These are phyloP conservation scores for Triops cancriformis DNA, from an alignment of 1,140 invertebrate species.

Conservation along the genomic window DNA sequence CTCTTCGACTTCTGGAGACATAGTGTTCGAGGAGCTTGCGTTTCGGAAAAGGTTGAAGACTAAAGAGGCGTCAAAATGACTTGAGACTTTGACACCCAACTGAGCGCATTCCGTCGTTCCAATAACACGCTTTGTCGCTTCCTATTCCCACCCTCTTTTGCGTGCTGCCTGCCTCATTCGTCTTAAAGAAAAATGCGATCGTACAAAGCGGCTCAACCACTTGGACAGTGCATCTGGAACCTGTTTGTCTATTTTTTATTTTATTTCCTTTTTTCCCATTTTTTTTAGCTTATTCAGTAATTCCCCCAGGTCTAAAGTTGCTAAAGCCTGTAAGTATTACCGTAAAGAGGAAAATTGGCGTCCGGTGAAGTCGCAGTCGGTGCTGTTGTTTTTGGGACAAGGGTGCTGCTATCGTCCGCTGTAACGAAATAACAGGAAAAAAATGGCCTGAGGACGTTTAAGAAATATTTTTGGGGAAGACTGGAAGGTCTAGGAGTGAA, in stretches of 20 bases:
- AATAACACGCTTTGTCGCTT: slow-evolving; percentile 13
- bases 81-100: slow-evolving; percentile 5
- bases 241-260: too few relatives aligned
- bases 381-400: not conserved
- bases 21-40: not conserved
- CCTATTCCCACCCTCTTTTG: not conserved
- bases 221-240: not conserved
- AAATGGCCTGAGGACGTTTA: too few relatives aligned
- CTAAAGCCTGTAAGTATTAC: not conserved
- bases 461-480: too few relatives aligned
- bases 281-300: too few relatives aligned
- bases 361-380: not conserved
- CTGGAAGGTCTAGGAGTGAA: too few relatives aligned
- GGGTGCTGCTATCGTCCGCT: not conserved
- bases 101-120: not conserved
- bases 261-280: too few relatives aligned
- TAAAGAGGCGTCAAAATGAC: slow-evolving; percentile 9
- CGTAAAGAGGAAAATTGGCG: not conserved
- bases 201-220: not conserved
- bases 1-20: not conserved
- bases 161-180: not conserved
- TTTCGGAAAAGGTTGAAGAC: not conserved
- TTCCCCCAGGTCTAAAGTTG: not conserved
- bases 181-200: not conserved
- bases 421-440: too few relatives aligned